Evolutionary conservation across 2,888 invertebrate genomes (phyloP).

Genomic region (Heliconius charithonia): DNA sequence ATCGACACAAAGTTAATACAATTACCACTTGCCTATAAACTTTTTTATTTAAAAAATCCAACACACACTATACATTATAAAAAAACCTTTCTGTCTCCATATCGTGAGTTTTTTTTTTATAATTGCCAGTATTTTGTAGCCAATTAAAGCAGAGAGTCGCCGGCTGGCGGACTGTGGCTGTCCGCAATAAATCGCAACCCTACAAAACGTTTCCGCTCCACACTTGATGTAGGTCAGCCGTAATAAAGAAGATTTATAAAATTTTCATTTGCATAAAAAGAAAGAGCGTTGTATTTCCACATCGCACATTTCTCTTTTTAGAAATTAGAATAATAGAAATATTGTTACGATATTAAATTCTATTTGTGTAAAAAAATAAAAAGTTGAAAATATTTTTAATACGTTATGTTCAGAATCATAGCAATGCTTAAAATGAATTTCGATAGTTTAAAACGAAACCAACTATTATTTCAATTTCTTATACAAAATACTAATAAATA

Average conservation of each 20-base stretch:
- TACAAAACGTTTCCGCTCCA: slow-evolving; percentile 74
- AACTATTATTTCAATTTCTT: not conserved
- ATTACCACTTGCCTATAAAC: not conserved
- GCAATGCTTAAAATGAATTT: not conserved
- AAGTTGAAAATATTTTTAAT: not conserved
- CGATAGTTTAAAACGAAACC: not conserved
- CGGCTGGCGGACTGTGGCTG: slow-evolving; percentile 61
- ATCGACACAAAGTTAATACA: not conserved
- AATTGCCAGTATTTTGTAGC: slow-evolving; percentile 79
- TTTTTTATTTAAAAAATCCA: not conserved
- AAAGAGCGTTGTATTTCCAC: slow-evolving; percentile 31
- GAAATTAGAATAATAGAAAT: not conserved
- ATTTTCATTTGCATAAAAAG: slow-evolving; percentile 47
- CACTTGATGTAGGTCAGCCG: slow-evolving; percentile 50
- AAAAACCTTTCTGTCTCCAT: slow-evolving; percentile 59
- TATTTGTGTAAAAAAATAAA: not conserved
- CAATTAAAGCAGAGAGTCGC: slow-evolving; percentile 79
- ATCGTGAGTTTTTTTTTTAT: slow-evolving; percentile 63
- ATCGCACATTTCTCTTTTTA: not conserved
- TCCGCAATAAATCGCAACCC: slow-evolving; percentile 82
- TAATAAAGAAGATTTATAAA: slow-evolving; percentile 51
- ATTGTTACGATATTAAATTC: not conserved
- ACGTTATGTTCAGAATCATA: not conserved
- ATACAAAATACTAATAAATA: slow-evolving; percentile 14
- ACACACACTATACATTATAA: not conserved